Evolutionary conservation across 2,113 vertebrate genomes (phyloP).

Genomic region (Phylloscopus trochilus): DNA sequence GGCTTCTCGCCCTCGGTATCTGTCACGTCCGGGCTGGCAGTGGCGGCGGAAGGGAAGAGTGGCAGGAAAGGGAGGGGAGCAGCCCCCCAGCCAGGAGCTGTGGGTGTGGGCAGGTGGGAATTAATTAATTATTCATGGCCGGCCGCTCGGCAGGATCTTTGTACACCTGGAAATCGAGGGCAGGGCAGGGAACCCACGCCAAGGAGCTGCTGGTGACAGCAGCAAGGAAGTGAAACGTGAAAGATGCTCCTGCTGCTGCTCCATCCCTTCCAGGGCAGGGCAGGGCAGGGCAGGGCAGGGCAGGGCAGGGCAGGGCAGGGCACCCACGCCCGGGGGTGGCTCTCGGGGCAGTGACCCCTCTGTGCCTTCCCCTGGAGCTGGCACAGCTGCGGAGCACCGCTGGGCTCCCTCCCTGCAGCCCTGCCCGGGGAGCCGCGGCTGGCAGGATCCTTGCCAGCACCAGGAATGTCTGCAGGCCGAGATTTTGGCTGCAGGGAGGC

Average conservation of each 20-base stretch:
- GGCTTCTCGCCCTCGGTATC: neutral
- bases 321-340: accelerated
- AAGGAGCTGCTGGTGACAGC: no score
- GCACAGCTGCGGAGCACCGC: neutral
- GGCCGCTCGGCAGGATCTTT: neutral
- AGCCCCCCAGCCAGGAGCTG: neutral
- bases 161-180: neutral
- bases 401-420: neutral
- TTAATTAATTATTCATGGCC: neutral
- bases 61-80: neutral
- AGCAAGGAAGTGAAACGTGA: no score
- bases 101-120: neutral
- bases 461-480: neutral
- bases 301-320: no score
- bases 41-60: neutral
- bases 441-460: neutral
- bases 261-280: no score
- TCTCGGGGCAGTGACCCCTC: accelerated
- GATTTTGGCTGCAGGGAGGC: neutral
- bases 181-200: no score
- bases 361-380: neutral
- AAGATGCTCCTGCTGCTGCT: no score
- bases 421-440: accelerated
- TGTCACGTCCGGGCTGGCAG: neutral
- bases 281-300: no score